Evolutionary conservation across 2,888 invertebrate species (phyloP).

Genomic region (Galeruca laticollis): DNA sequence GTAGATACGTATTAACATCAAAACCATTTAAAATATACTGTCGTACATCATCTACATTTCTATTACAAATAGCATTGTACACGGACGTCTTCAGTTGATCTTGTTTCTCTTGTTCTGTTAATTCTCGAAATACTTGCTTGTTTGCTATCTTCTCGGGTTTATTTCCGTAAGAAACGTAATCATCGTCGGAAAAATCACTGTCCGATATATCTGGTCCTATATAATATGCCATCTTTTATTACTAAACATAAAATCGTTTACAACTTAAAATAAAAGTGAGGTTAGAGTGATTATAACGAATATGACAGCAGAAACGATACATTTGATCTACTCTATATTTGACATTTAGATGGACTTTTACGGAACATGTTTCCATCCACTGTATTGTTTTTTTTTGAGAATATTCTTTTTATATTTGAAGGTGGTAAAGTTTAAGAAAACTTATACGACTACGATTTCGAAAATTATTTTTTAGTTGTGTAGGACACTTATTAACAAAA

Average conservation of each 20-base stretch:
- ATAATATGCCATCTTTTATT: conserved; percentile 15
- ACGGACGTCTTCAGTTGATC: conserved; percentile 41
- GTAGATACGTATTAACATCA: conserved; percentile 65
- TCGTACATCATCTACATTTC: conserved; percentile 42
- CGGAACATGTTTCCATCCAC: neutral
- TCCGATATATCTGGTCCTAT: conserved; percentile 36
- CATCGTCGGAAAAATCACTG: conserved; percentile 20
- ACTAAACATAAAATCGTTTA: neutral
- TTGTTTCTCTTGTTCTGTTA: conserved; percentile 45
- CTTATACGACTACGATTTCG: too few relatives aligned
- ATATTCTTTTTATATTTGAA: too few relatives aligned
- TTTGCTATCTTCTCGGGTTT: conserved; percentile 15
- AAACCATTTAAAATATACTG: conserved; percentile 60
- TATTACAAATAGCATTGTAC: conserved; percentile 49
- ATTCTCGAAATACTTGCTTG: conserved; percentile 24
- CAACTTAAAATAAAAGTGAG: neutral
- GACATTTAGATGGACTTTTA: too few relatives aligned
- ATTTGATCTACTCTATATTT: conserved; percentile 1
- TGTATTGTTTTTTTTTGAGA: too few relatives aligned
- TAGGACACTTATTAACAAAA: too few relatives aligned
- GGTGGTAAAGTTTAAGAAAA: too few relatives aligned
- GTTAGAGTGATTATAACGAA: neutral
- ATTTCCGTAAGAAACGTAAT: conserved; percentile 40
- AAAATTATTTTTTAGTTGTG: too few relatives aligned
- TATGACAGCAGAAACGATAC: neutral